Percentiles rank a stretch among this genome's conserved stretches.
These are phyloP conservation scores for Nipponia nippon DNA, from an alignment of 2,113 vertebrate species.

Conservation along the genomic window DNA sequence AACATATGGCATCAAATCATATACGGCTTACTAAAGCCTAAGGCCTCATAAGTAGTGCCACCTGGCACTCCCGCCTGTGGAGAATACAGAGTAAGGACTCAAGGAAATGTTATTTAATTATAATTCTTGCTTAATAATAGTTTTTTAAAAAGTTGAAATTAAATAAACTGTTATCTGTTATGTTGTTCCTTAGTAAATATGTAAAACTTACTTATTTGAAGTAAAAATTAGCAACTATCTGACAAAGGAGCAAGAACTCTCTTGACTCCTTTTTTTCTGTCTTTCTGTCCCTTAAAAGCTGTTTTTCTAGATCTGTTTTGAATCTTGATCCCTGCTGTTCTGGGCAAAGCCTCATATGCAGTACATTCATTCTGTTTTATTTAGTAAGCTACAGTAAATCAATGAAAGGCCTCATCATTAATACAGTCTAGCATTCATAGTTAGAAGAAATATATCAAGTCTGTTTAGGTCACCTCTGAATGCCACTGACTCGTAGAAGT, in stretches of 20 bases:
- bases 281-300: neutral
- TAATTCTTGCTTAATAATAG: neutral
- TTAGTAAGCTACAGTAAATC: conserved; percentile 19
- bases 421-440: neutral
- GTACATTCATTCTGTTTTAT: neutral
- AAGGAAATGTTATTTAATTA: neutral
- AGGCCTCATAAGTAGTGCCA: neutral
- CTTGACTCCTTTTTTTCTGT: neutral
- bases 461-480: neutral
- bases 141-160: neutral
- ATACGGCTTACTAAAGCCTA: neutral
- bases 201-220: neutral
- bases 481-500: neutral
- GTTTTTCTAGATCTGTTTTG: neutral
- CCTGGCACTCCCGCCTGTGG: neutral
- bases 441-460: neutral
- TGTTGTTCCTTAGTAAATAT: neutral
- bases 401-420: neutral
- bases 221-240: neutral
- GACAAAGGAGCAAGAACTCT: neutral
- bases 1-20: neutral
- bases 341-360: neutral
- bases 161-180: neutral
- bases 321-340: neutral
- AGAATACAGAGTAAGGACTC: neutral